phyloP scores from a whole-genome alignment of 2,113 vertebrate species.

The Calcarius ornatus region DNA sequence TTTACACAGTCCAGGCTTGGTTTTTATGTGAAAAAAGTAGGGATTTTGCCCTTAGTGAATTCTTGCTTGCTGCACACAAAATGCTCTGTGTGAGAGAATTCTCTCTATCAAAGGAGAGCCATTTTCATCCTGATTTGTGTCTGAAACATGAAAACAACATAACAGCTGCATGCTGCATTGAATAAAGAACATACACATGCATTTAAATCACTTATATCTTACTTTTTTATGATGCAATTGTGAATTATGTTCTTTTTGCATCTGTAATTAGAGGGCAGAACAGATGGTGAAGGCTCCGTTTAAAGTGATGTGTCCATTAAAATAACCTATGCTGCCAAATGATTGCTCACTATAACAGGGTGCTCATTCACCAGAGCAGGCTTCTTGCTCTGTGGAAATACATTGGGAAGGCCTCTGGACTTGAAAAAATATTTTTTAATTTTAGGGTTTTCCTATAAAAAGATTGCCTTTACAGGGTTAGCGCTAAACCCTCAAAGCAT shows the following conservation, averaged over 20 bases:
- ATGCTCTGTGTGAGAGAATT: constrained; percentile 51
- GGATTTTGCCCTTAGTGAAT: background rate
- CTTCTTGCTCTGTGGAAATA: constrained; percentile 69
- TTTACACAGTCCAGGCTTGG: background rate
- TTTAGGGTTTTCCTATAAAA: constrained; percentile 69
- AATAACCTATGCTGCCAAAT: constrained; percentile 84
- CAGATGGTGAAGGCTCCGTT: constrained; percentile 83
- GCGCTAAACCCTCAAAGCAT: constrained; percentile 51
- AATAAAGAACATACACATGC: constrained; percentile 84
- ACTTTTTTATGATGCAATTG: constrained; percentile 76
- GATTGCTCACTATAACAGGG: constrained; percentile 77
- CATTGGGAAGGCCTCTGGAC: constrained; percentile 65
- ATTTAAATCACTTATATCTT: constrained; percentile 89
- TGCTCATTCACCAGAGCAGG: constrained; percentile 68
- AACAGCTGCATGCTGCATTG: constrained; percentile 84
- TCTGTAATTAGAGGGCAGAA: constrained; percentile 88
- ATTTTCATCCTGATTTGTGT: constrained; percentile 80
- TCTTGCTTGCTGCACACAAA: constrained; percentile 41
- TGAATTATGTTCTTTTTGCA: constrained; percentile 78
- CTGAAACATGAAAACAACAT: constrained; percentile 81
- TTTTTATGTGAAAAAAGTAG: constrained; percentile 1
- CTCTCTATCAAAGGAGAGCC: constrained; percentile 61
- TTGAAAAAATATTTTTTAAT: constrained; percentile 71
- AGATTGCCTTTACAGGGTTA: constrained; percentile 33
- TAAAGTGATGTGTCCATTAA: constrained; percentile 87